Percentiles rank a stretch among this genome's conserved stretches.
Evolutionary conservation across 2,113 vertebrate genomes (phyloP).

Genomic region (Dendrocopos noguchii): DNA sequence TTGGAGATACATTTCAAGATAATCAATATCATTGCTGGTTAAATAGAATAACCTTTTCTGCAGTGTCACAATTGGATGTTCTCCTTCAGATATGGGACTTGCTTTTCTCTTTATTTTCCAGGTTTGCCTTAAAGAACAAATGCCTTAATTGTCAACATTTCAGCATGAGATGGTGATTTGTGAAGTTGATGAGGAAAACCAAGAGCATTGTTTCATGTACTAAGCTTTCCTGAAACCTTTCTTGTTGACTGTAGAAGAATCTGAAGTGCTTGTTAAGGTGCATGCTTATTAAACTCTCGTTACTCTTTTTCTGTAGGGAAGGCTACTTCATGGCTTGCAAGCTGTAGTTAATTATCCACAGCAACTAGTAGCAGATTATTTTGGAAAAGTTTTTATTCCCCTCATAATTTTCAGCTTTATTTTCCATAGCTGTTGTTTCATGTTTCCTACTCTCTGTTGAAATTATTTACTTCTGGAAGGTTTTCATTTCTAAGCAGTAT

Average conservation of each 20-base stretch:
- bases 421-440: neutral
- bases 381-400: neutral
- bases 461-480: neutral
- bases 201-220: neutral
- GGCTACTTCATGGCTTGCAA: neutral
- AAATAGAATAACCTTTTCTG: neutral
- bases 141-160: neutral
- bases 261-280: constrained; percentile 1
- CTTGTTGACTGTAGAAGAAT: neutral
- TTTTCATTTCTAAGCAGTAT: neutral
- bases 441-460: neutral
- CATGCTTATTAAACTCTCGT: neutral
- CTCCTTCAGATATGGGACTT: neutral
- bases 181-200: constrained; percentile 9
- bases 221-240: neutral
- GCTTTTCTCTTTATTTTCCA: neutral
- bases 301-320: neutral
- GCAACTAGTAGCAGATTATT: neutral
- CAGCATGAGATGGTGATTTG: neutral
- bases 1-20: neutral
- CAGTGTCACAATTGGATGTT: neutral
- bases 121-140: neutral
- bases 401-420: neutral
- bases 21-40: neutral
- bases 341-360: neutral